A percentile compares a stretch with the other conserved stretches of the same genome.
These are phyloP conservation scores for Trichechus manatus DNA, from an alignment of 2,113 vertebrate species.

Conservation along the genomic window DNA sequence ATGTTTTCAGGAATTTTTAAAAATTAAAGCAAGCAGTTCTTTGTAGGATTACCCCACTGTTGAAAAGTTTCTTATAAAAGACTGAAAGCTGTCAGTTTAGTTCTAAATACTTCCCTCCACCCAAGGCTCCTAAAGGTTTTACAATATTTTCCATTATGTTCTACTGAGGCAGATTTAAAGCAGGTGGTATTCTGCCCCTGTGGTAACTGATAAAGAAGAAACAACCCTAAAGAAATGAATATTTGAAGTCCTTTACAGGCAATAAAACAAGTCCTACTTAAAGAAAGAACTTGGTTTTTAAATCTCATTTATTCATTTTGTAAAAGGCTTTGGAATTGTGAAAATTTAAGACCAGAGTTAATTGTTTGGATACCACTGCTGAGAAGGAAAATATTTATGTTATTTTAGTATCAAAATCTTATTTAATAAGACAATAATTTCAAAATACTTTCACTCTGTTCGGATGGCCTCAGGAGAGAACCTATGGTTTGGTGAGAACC, in stretches of 20 bases:
- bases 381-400: neutral
- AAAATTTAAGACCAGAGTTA: neutral
- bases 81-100: neutral
- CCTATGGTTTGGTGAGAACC: neutral
- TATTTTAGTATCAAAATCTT: slow-evolving; percentile 21
- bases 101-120: neutral
- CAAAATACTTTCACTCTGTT: neutral
- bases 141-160: neutral
- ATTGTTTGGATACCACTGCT: neutral
- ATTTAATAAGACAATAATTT: slow-evolving; percentile 31
- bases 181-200: neutral
- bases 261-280: neutral
- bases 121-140: neutral
- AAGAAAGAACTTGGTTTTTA: neutral
- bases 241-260: neutral
- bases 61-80: slow-evolving; percentile 28
- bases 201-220: neutral
- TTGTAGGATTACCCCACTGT: neutral
- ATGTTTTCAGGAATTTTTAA: neutral
- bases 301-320: neutral
- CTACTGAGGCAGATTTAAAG: neutral
- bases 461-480: neutral
- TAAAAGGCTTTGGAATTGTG: neutral
- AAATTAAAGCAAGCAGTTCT: neutral
- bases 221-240: neutral